phyloP scores from a whole-genome alignment of 1,140 invertebrate genomes.

The Stegodyphus dumicola region DNA sequence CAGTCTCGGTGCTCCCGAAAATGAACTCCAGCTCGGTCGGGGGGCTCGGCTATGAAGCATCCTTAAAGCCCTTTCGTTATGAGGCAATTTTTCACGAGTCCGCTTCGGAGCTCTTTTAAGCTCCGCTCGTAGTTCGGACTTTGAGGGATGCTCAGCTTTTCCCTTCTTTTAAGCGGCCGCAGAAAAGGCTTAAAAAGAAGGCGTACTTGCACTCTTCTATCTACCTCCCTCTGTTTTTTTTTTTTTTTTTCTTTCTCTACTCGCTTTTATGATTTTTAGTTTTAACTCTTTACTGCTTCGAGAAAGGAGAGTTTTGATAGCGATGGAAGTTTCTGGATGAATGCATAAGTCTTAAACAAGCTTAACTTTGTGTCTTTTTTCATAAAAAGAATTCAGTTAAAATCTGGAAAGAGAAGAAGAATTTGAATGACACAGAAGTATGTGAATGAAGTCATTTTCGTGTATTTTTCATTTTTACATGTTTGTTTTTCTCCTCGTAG shows the following conservation, averaged over 20 bases:
- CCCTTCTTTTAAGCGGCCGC: neutral
- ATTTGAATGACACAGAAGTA: no score
- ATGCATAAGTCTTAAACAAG: no score
- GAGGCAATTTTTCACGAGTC: conserved; percentile 46
- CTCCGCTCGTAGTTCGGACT: conserved; percentile 1
- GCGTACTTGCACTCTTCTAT: neutral
- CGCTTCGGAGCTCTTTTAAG: conserved; percentile 27
- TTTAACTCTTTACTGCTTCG: neutral
- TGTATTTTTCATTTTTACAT: no score
- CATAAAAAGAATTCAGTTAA: no score
- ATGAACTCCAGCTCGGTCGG: conserved; percentile 21
- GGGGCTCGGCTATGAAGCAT: conserved; percentile 20
- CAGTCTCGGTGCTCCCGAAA: neutral
- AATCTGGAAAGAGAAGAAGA: no score
- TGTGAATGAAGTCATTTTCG: no score
- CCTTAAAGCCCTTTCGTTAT: conserved; percentile 43
- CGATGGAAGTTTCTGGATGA: no score
- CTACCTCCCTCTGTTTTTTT: neutral
- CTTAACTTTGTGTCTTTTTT: no score
- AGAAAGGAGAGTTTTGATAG: no score
- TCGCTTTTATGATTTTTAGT: conserved; percentile 33
- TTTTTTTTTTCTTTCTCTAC: no score
- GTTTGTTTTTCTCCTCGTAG: no score
- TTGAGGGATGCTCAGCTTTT: conserved; percentile 20
- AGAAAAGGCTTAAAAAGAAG: conserved; percentile 16